These are phyloP conservation scores for Parthenolecanium corni DNA, from an alignment of 2,888 invertebrate genomes.

Conservation along the genomic window DNA sequence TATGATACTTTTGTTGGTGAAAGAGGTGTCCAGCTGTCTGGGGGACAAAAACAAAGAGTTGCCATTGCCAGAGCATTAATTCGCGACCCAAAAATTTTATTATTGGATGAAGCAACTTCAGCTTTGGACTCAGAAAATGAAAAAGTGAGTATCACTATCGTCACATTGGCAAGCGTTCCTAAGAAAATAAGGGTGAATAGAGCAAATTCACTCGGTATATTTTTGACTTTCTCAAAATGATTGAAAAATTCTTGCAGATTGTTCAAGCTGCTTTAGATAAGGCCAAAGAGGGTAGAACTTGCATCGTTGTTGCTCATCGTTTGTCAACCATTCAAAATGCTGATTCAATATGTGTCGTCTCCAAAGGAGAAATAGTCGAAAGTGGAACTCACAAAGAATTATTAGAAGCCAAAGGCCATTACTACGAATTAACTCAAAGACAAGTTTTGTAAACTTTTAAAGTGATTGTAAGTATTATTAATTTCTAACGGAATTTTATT, in stretches of 20 bases:
- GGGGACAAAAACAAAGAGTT: slow-evolving; percentile 74
- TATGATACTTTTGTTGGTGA: slow-evolving; percentile 69
- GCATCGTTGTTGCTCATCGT: slow-evolving; percentile 76
- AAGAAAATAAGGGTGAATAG: background rate
- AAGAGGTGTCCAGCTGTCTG: slow-evolving; percentile 63
- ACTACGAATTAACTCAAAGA: slow-evolving; percentile 53
- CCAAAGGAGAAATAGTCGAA: slow-evolving; percentile 56
- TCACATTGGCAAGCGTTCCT: no score
- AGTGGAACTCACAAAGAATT: slow-evolving; percentile 62
- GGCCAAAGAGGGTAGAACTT: slow-evolving; percentile 69
- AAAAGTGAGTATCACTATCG: slow-evolving; percentile 45
- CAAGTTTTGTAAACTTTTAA: slow-evolving; percentile 42
- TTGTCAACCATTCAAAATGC: slow-evolving; percentile 73
- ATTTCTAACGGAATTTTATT: no score
- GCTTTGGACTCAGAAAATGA: slow-evolving; percentile 77
- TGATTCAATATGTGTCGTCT: slow-evolving; percentile 61
- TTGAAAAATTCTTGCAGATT: slow-evolving; percentile 40
- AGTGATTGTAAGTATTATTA: no score
- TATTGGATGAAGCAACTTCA: slow-evolving; percentile 76
- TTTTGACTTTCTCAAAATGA: no score
- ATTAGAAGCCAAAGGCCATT: slow-evolving; percentile 51
- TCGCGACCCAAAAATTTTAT: slow-evolving; percentile 60
- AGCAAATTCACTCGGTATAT: background rate
- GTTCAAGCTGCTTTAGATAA: slow-evolving; percentile 79
- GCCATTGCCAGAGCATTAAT: slow-evolving; percentile 77